Base-by-base conservation (phyloP, 2,888 invertebrate species). In the Busseola fusca region DNA sequence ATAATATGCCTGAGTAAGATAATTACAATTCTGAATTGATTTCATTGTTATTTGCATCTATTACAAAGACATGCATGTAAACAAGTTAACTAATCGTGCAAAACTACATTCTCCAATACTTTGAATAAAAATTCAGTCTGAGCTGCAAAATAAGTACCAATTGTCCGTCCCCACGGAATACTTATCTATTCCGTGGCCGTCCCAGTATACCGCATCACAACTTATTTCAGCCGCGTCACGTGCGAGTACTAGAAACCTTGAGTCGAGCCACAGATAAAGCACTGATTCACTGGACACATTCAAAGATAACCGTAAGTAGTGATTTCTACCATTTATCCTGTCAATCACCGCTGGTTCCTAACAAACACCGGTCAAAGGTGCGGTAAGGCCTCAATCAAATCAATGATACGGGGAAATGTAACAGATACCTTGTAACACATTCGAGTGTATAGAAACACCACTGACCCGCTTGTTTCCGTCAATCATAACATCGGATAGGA, bases 391-490 rank as follows among this genome's bases (percentile, higher is more conserved):
- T 78, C 82, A 87, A 87, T 86, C 85, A 83, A 81, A 81, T 78
- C 87, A 85, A 80, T 85, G 80, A 76, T 84, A 77, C 78, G 77
- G 72, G 76, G 80, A 87, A 86, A 86, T 87, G 85, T 85, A 87
- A 86, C 86, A 86, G 82, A 89, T 84, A 85, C 81, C 75, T 77
- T 75, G 83, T 86, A 82, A 83, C 78, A 81, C 84, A 84, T 74
- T 86, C 76, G 54, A 64, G 64, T 81, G 64, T 77, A 48, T 60
- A 66, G 37, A 77, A 87, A 87, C 85, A 89, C 87, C 83, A 86
- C 84, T 88, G 85, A 88, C 88, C 88, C 74, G 82, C 86, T 87
- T 90, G 91, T 90, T 88, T 83, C 84, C 84, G 90, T 91, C 92
- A 92, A 89, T 91, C 91, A 90, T 79, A 74, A 68, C 66, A 74